Evolutionary conservation across 2,888 invertebrate genomes (phyloP), one percentile per base, ranked within the genome.

Genomic region (Arctia plantaginis): DNA sequence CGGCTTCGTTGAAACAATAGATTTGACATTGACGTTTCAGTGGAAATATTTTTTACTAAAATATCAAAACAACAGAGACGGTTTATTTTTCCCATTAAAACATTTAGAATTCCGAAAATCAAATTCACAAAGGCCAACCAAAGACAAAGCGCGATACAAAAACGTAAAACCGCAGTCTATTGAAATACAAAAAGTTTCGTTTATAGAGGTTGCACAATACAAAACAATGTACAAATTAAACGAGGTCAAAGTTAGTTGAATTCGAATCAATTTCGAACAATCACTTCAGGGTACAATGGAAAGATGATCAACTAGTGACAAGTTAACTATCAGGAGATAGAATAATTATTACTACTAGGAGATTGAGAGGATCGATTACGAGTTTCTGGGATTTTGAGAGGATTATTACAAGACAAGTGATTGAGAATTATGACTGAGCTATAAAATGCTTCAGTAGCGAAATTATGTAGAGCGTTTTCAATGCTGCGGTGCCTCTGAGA

Each of bases 211-310:
- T 33, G 12, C n/a, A 66, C 66, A 69, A 72, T 69, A 72, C 59
- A 59, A 47, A 72, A 75, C 72, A 72, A 65, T 69, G 72, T 72
- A 72, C 69, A 75, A 75, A 72, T 75, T 72, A 66, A 62, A 30
- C 69, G 66, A 74, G 44, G 64, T n/a, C 33, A 66, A 70, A 71
- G 44, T 69, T 67, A 18, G 59, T 13, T 18, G 80, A 84, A 80
- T 84, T 86, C 76, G 77, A 83, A 81, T 83, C 76, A 79, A 81
- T 85, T 80, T 85, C 72, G 67, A 73, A 59, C 77, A 71, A 80
- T 80, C 80, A 72, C 82, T 81, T 77, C 69, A 13, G n/a, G 44
- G 68, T 75, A 85, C 79, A 84, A 81, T 80, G 73, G 77, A 68
- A 39, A 72, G 72, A 44, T 41, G 67, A 69, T 73, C 77, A 73